Conservation (phyloP, 2,113 vertebrate genomes). For the Coturnix japonica region DNA sequence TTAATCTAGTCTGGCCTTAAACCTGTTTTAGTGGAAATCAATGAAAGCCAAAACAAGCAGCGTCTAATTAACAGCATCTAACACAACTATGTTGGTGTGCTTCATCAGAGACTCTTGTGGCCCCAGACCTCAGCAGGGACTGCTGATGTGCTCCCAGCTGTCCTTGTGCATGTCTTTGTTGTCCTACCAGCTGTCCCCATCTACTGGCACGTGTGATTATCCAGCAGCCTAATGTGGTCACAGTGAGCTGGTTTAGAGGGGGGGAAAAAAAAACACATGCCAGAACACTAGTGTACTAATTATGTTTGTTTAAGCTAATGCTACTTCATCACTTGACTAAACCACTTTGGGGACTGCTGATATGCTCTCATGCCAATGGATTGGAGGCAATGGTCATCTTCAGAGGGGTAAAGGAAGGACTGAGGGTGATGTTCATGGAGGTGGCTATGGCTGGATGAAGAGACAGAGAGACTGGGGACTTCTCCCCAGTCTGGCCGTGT, state of each 20-base stretch:
- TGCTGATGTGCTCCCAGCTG: not conserved
- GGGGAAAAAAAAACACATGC: fast-evolving
- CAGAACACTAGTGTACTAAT: not conserved
- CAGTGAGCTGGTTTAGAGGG: not conserved
- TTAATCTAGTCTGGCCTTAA: slow-evolving; percentile 1
- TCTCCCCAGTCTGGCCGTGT: not conserved
- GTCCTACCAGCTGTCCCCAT: not conserved
- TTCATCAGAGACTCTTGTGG: not conserved
- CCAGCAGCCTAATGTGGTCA: not conserved
- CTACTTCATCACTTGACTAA: not conserved
- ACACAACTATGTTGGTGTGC: not conserved
- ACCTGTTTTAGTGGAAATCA: not conserved
- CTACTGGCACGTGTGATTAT: not conserved
- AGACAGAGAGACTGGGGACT: not conserved
- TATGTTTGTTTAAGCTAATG: not conserved
- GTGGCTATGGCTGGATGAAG: fast-evolving
- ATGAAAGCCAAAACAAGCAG: not conserved
- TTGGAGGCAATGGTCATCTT: not conserved
- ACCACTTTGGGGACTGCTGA: not conserved
- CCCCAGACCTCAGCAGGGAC: not conserved
- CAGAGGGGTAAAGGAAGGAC: fast-evolving
- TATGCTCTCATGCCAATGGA: not conserved
- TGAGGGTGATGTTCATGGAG: not conserved
- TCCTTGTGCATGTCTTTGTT: not conserved
- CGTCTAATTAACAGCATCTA: not conserved